phyloP scores from a whole-genome alignment of 2,888 invertebrate genomes.

The Noctua janthe region DNA sequence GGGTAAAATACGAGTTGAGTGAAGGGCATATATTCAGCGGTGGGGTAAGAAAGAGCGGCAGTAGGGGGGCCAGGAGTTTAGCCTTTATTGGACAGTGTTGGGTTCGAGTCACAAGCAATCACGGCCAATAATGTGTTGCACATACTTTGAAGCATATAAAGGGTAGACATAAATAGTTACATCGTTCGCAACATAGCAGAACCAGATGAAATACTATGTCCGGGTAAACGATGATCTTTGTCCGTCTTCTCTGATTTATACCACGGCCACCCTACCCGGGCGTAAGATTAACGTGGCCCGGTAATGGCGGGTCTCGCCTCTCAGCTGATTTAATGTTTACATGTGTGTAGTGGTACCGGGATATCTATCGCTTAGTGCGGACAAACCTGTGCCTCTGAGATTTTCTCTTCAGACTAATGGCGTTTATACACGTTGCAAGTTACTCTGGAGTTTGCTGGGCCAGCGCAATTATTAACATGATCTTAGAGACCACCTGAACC shows the following conservation, averaged over 20 bases:
- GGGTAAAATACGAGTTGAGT: slow-evolving; percentile 55
- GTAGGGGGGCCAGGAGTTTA: not conserved
- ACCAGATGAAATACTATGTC: not conserved
- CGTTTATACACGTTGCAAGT: not conserved
- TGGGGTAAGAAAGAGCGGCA: slow-evolving; percentile 45
- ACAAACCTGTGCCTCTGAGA: slow-evolving; percentile 39
- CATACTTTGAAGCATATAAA: too few relatives aligned
- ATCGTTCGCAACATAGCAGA: not conserved
- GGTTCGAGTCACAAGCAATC: not conserved
- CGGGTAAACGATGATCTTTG: not conserved
- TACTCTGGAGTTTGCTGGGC: not conserved
- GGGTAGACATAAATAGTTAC: not conserved
- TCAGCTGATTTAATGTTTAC: slow-evolving; percentile 65
- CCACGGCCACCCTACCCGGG: slow-evolving; percentile 27
- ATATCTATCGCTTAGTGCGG: slow-evolving; percentile 52
- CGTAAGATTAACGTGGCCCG: slow-evolving; percentile 64
- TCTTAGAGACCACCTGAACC: not conserved
- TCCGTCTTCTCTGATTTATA: not conserved
- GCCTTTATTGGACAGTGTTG: not conserved
- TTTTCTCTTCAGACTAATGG: slow-evolving; percentile 40
- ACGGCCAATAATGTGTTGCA: too few relatives aligned
- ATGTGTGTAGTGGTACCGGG: slow-evolving; percentile 43
- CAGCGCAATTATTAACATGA: not conserved
- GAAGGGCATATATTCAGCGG: slow-evolving; percentile 53
- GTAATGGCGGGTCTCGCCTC: slow-evolving; percentile 63